Base-by-base conservation (phyloP, 2,888 invertebrate species). In the Drosophila kokeensis region DNA sequence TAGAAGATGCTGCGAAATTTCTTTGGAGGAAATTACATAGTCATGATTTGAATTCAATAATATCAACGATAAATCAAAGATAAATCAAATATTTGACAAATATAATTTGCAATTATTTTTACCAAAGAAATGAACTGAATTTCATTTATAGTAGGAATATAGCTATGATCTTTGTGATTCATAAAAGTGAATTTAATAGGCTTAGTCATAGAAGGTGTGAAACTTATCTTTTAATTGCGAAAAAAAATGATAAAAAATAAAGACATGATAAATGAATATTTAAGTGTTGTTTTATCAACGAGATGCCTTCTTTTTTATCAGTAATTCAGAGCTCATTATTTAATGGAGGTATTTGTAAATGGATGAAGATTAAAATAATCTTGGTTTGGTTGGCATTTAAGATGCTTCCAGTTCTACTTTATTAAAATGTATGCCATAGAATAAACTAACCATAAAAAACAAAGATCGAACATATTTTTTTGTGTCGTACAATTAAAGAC, bases 151-250 rank as follows among this genome's bases (percentile, higher is more conserved):
- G 42, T 21, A 11, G 11, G 11, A 2, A 21, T 11, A 5, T n/a
- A 2, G 10, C 10, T 2, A 40, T 11, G n/a, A n/a, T 40, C n/a
- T 4, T n/a, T 40, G 40, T 4, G 15, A 5, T 24, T 21, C 48
- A 18, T 48, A 4, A 42, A 29, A 65, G 18, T 27, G 32, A 10
- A 53, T 59, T 24, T n/a, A 11, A 2, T 13, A n/a, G 45, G 60
- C 34, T 36, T 11, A 10, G 45, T 68, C 49, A 42, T 11, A 13
- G 30, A 21, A 13, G 13, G 11, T 7, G 8, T 29, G 38, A 58
- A 34, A 42, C 54, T 60, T 45, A 61, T 60, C 52, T 67, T 68
- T 62, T 48, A 68, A 73, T 67, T 67, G 60, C 34, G 36, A 36
- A 21, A 27, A 27, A 42, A 36, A 53, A 40, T 6, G 29, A 30